phyloP scores from a whole-genome alignment of 2,797 vertebrate species.

The Pogoniulus pusillus region DNA sequence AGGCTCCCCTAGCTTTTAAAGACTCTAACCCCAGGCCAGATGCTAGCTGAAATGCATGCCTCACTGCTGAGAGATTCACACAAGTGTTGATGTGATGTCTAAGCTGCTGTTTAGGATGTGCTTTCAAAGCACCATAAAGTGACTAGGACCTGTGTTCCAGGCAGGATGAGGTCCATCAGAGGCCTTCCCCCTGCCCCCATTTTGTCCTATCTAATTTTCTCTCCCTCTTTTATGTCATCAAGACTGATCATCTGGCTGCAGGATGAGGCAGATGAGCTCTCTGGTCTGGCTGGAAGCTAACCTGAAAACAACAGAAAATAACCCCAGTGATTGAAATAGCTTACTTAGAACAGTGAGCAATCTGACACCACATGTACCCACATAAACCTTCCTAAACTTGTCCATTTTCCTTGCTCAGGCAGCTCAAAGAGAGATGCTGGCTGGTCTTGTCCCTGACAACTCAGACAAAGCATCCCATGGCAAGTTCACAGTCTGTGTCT shows the following conservation, averaged over 20 bases:
- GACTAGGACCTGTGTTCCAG: background rate
- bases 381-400: background rate
- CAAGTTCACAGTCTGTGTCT: background rate
- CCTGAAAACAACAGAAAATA: background rate
- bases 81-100: background rate
- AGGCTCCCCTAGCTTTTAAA: background rate
- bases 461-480: background rate
- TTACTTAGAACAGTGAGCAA: background rate
- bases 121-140: background rate
- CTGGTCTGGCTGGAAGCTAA: background rate
- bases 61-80: background rate
- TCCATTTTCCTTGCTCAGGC: background rate
- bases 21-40: background rate
- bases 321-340: background rate
- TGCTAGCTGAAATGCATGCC: background rate
- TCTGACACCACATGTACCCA: background rate
- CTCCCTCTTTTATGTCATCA: background rate
- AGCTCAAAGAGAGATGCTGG: background rate
- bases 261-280: background rate
- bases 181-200: background rate
- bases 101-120: background rate
- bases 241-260: background rate
- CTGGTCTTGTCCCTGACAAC: background rate
- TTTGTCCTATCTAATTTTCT: background rate
- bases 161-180: background rate